A percentile compares a stretch with the other conserved stretches of the same genome.
Conservation (phyloP, 2,113 vertebrate species). For the Meles meles region DNA sequence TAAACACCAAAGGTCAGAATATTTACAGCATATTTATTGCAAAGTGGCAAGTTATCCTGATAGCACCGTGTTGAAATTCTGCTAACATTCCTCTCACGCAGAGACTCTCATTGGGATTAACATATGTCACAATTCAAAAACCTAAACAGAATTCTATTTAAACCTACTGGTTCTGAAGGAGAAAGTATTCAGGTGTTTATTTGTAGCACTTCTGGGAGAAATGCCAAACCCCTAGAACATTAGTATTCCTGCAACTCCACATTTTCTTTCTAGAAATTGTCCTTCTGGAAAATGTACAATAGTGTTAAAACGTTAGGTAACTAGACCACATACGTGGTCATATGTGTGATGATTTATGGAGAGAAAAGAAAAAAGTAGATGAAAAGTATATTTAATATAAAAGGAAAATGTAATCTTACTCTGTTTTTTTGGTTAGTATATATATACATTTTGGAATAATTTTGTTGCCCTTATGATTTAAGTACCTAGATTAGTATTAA, state of each 20-base stretch:
- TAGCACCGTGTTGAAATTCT: slow-evolving; percentile 35
- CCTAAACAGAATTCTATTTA: slow-evolving; percentile 48
- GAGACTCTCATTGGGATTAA: slow-evolving; percentile 50
- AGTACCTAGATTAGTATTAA: neutral
- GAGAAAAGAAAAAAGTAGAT: neutral
- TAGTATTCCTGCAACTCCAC: neutral
- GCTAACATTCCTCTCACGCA: slow-evolving; percentile 33
- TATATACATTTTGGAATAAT: neutral
- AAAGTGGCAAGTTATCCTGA: slow-evolving; percentile 25
- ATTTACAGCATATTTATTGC: neutral
- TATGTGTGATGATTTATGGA: neutral
- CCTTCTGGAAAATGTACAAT: slow-evolving; percentile 20
- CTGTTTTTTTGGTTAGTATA: neutral
- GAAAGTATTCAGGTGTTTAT: neutral
- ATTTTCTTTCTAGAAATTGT: neutral
- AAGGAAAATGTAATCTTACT: neutral
- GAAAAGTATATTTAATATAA: slow-evolving; percentile 7
- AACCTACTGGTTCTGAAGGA: slow-evolving; percentile 22
- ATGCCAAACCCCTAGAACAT: slow-evolving; percentile 22
- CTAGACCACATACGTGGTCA: neutral
- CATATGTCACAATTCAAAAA: slow-evolving; percentile 56
- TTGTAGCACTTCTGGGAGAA: slow-evolving; percentile 3
- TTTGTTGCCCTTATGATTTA: neutral
- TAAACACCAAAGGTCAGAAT: neutral
- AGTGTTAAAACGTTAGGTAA: neutral